Conservation (phyloP, 1,140 invertebrate species). For the Elysia chlorotica region DNA sequence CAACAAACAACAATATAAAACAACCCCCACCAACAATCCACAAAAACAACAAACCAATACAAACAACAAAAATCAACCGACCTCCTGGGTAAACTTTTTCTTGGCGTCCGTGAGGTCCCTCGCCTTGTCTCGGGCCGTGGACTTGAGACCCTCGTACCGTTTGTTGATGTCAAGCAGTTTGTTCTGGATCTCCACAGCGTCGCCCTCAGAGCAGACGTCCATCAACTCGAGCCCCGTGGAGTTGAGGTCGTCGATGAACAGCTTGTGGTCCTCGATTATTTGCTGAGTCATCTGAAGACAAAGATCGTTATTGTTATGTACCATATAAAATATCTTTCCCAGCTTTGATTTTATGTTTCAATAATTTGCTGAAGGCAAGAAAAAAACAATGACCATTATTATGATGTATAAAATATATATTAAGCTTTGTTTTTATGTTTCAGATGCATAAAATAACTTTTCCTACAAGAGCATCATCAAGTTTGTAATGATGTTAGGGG, state of each 20-base stretch:
- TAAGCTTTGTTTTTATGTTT: too few species aligned
- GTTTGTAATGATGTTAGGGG: too few species aligned
- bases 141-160: slow-evolving; percentile 82
- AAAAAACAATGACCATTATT: too few species aligned
- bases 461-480: too few species aligned
- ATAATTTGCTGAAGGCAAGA: too few species aligned
- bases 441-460: too few species aligned
- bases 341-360: too few species aligned
- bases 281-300: slow-evolving; percentile 69
- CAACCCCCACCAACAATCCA: neutral
- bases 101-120: slow-evolving; percentile 81
- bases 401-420: too few species aligned
- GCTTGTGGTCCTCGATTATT: slow-evolving; percentile 92
- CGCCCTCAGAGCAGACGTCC: slow-evolving; percentile 87
- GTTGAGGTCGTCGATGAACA: slow-evolving; percentile 94
- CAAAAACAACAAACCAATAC: neutral
- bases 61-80: slow-evolving; percentile 23
- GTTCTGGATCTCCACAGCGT: slow-evolving; percentile 86
- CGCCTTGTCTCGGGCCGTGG: slow-evolving; percentile 82
- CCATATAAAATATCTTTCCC: too few species aligned
- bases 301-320: too few species aligned
- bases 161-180: slow-evolving; percentile 86
- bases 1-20: too few species aligned
- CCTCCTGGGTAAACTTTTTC: slow-evolving; percentile 69
- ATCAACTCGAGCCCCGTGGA: slow-evolving; percentile 91